Evolutionary conservation across 1,140 invertebrate species (phyloP), one percentile per base, ranked within the genome.

Genomic region (Nomia melanderi): DNA sequence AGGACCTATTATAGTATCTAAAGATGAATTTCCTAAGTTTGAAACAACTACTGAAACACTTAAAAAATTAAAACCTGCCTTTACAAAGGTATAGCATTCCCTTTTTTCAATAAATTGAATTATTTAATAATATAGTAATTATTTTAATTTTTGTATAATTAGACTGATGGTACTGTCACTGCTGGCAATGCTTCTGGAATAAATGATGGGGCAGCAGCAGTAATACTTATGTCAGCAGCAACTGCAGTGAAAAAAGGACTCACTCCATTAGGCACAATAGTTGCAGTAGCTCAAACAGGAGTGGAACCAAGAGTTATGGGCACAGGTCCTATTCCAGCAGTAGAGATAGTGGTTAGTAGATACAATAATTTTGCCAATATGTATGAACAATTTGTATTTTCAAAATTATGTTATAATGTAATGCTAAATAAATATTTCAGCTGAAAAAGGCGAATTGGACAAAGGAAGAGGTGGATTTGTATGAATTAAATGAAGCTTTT

Each of bases 401-500:
- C 41, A 53, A 41, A n/a, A 53, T n/a, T 20, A 29, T 44, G 0
- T 25, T 6, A 53, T 44, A 17, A 71, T 36, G 44, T 29, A 41
- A 14, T 23, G 20, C 4, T 25, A 1, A 11, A 36, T n/a, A 1
- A n/a, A 47, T 69, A 12, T 91, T 92, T 44, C 79, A 97, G 96
- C 82, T 97, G 7, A 88, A 94, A 70, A 97, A 97, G 93, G 94
- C 95, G n/a, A 93, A 93, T 6, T 98, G 97, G 97, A 92, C 88
- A 0, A 94, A 96, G 56, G 94, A 97, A 23, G 95, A 97, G 78
- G 97, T 98, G 33, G 97, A 98, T 93, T 91, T 98, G 2, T 97
- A 95, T 88, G 98, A 99, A 93, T 89, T 99, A 56, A 98, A 98
- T 86, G 97, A 98, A 92, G 97, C 96, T 0, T 98, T 97, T 91